Evolutionary conservation across 2,888 invertebrate species (phyloP), one percentile per base, ranked within the genome.

Genomic region (Philhelius pedissequus): DNA sequence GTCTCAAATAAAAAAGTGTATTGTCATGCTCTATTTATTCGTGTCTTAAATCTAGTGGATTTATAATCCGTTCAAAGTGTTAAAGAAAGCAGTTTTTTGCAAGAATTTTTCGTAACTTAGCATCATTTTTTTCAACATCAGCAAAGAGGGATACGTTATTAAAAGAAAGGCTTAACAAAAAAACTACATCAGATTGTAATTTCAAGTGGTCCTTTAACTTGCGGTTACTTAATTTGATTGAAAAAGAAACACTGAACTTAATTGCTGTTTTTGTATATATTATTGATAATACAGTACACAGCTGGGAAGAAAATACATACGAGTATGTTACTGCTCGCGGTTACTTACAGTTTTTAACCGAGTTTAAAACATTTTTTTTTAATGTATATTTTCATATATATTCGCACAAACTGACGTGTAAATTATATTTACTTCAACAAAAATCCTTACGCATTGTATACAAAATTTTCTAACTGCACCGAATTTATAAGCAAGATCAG

Each of bases 241-340:
- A 68, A 68, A 68, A 68, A 50, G 75, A 76, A 68, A 76, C 50
- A 43, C 6, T 76, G 22, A 76, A 76, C 45, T 68, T 76, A 60
- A 68, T 62, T 68, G 75, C 56, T 60, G 68, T 58, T n/a, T 58
- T 68, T 11, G 75, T 68, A 58, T 68, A 58, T 15, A 64, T 54
- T 30, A 54, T 54, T 54, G 52, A 54, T 38, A 38, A 71, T 48
- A 60, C 30, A 50, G 48, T 38, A 60, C 60, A 60, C 11, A 73
- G 62, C 62, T 73, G 73, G 62, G 62, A 40, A 15, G 73, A 38
- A 52, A 73, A 73, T 73, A 73, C 50, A 32, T 62, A n/a, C n/a
- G n/a, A n/a, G n/a, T n/a, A 27, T 30, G 73, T 73, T 43, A 32
- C 54, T 43, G 73, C 73, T 64, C 73, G 52, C 52, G 62, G 60